A percentile compares a stretch with the other conserved stretches of the same genome.
Evolutionary conservation across 2,888 invertebrate genomes (phyloP).

Genomic region (Opisthograptis luteolata): DNA sequence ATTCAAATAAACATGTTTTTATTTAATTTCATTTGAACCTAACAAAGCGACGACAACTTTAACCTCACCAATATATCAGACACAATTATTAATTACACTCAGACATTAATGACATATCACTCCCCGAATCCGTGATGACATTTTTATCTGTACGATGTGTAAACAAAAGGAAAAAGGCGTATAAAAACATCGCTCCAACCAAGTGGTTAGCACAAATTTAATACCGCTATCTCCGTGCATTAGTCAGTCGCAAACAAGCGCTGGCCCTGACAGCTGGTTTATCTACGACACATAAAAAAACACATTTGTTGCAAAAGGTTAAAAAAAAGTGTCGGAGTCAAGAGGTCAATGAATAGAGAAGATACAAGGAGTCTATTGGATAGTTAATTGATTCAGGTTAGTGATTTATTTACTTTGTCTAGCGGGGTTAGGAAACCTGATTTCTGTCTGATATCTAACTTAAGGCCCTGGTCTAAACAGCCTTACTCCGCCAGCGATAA

Average conservation of each 20-base stretch:
- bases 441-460: too few relatives aligned
- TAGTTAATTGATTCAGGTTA: constrained; percentile 29
- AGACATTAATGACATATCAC: constrained; percentile 7
- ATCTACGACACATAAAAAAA: background rate
- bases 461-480: too few relatives aligned
- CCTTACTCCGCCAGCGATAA: too few relatives aligned
- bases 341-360: constrained; percentile 2
- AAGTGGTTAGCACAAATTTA: background rate
- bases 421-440: constrained; percentile 16
- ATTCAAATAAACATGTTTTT: too few relatives aligned
- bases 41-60: too few relatives aligned
- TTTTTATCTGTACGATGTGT: background rate
- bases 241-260: constrained; percentile 6
- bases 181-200: constrained; percentile 1
- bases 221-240: constrained; percentile 13
- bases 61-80: background rate
- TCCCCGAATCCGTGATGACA: background rate
- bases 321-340: background rate
- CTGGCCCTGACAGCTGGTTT: background rate
- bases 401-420: constrained; percentile 35
- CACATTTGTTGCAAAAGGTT: background rate
- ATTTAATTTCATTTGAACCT: background rate
- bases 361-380: constrained; percentile 3
- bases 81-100: background rate
- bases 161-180: background rate